Percentiles rank a stretch among this genome's conserved stretches.
These are phyloP conservation scores for Coelinius sp. DNA, from an alignment of 2,888 invertebrate species.

Conservation along the genomic window DNA sequence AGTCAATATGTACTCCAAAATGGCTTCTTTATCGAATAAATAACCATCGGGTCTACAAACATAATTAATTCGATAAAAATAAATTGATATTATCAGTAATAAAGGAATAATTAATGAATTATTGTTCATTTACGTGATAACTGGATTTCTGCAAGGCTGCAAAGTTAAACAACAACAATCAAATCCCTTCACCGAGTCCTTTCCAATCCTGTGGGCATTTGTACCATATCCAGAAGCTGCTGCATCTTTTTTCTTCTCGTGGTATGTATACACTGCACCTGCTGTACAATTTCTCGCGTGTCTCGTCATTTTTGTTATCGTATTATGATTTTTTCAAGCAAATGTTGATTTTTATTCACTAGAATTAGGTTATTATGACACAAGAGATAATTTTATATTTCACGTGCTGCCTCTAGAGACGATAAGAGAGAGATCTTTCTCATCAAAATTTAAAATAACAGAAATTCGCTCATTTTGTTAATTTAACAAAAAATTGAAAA, in stretches of 20 bases:
- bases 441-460: background rate
- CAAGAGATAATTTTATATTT: background rate
- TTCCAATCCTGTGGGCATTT: conserved; percentile 88
- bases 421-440: background rate
- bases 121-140: conserved; percentile 80
- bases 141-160: conserved; percentile 95
- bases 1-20: conserved; percentile 93
- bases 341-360: background rate
- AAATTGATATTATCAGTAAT: too few species aligned
- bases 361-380: background rate
- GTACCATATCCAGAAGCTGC: conserved; percentile 95
- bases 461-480: background rate
- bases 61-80: too few species aligned
- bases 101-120: conserved; percentile 16
- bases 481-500: too few species aligned
- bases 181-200: conserved; percentile 95
- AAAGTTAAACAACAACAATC: conserved; percentile 97
- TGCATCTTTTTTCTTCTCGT: conserved; percentile 97
- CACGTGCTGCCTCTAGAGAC: background rate
- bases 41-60: conserved; percentile 86
- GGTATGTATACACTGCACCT: conserved; percentile 97
- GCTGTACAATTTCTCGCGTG: conserved; percentile 99
- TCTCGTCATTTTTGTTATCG: conserved; percentile 87
- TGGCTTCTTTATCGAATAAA: conserved; percentile 96
- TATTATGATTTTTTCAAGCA: background rate